Conservation (phyloP, 2,113 vertebrate species). For the Lophotis ruficrista region DNA sequence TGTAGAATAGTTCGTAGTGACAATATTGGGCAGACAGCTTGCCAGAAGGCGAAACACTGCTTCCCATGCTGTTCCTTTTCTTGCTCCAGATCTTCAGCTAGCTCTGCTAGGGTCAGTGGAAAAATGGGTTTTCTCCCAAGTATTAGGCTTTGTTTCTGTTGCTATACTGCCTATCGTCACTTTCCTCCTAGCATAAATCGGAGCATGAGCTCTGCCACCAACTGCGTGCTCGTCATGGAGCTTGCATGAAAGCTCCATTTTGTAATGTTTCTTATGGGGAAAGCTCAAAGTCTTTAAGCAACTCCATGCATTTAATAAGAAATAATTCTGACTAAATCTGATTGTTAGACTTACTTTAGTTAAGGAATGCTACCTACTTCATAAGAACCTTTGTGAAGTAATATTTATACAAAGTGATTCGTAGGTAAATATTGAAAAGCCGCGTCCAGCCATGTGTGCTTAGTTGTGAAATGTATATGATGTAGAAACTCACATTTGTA, state of each 20-base stretch:
- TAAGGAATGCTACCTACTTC: background rate
- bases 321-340: background rate
- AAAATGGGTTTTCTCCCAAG: background rate
- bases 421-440: background rate
- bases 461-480: background rate
- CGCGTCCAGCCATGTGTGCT: background rate
- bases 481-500: background rate
- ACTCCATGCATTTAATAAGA: background rate
- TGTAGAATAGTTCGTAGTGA: background rate
- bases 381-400: background rate
- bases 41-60: background rate
- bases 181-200: background rate
- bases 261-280: background rate
- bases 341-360: background rate
- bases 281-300: background rate
- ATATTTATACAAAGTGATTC: background rate
- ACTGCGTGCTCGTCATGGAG: background rate
- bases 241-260: background rate
- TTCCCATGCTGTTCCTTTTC: background rate
- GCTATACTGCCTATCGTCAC: background rate
- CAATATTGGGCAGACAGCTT: background rate
- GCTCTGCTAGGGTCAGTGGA: background rate
- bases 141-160: background rate
- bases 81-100: background rate
- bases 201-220: background rate